phyloP scores from a whole-genome alignment of 1,140 invertebrate genomes.

The Lysiphlebus fabarum region DNA sequence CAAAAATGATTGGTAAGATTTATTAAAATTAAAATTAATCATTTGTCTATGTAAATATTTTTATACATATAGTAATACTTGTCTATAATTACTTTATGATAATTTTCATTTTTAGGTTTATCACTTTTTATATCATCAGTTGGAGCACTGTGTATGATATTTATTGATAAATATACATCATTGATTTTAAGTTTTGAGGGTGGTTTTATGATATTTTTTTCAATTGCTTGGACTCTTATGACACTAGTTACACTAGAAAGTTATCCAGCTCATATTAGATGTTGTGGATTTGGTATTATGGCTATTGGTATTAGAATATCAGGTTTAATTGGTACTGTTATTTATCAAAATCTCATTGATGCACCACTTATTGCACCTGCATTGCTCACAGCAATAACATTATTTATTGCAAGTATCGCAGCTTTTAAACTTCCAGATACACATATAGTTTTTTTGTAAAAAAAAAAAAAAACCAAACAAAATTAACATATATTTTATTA shows the following conservation, averaged over 20 bases:
- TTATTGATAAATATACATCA: slow-evolving; percentile 38
- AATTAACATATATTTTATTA: neutral
- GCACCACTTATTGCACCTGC: slow-evolving; percentile 41
- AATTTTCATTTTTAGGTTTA: slow-evolving; percentile 30
- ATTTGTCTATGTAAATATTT: no score
- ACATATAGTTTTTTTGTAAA: slow-evolving; percentile 46
- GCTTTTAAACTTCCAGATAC: slow-evolving; percentile 48
- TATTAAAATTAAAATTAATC: slow-evolving; percentile 8
- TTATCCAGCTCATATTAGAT: slow-evolving; percentile 47
- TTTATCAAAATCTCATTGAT: slow-evolving; percentile 43
- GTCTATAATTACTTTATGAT: no score
- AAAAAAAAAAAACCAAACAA: neutral
- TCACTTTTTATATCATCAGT: slow-evolving; percentile 45
- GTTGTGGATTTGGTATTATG: slow-evolving; percentile 47
- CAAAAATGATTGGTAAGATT: slow-evolving; percentile 45
- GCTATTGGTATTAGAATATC: slow-evolving; percentile 43
- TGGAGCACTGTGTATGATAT: slow-evolving; percentile 37
- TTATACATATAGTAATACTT: no score
- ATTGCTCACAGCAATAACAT: slow-evolving; percentile 38
- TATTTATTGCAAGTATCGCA: slow-evolving; percentile 42
- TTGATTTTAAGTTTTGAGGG: slow-evolving; percentile 45
- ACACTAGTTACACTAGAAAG: slow-evolving; percentile 44
- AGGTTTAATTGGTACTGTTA: slow-evolving; percentile 42
- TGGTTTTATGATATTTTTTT: slow-evolving; percentile 43
- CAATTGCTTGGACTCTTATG: slow-evolving; percentile 44